Conservation (phyloP, 1,140 invertebrate species). For the Drosophila leontia region DNA sequence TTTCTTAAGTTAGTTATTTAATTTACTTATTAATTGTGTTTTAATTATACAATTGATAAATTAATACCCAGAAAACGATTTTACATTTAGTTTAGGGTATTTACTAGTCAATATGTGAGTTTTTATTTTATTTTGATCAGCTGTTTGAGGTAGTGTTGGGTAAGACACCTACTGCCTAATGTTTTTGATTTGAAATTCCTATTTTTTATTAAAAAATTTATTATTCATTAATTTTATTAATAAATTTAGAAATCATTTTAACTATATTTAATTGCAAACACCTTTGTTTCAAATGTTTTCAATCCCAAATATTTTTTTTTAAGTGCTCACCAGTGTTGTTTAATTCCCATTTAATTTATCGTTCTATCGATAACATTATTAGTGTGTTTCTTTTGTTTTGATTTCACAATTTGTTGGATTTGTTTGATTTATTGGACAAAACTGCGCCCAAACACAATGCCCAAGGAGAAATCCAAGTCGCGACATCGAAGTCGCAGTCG, state of each 20-base stretch:
- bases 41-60: not conserved
- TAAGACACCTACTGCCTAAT: not conserved
- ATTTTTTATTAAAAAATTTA: not conserved
- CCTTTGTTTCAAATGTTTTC: not conserved
- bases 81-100: constrained; percentile 5
- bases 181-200: not conserved
- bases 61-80: rapidly evolving
- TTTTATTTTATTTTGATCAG: not conserved
- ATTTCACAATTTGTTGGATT: constrained; percentile 45
- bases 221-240: too few relatives aligned
- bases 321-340: not conserved
- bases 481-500: constrained; percentile 51
- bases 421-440: not conserved
- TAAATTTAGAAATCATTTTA: not conserved
- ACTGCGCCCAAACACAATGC: constrained; percentile 31
- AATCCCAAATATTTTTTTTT: too few relatives aligned
- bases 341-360: not conserved
- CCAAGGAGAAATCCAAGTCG: constrained; percentile 55
- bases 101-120: not conserved
- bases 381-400: constrained; percentile 12
- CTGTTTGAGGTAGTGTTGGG: constrained; percentile 11
- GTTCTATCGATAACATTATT: not conserved
- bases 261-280: not conserved
- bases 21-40: too few relatives aligned
- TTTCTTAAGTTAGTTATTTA: too few relatives aligned